Conservation (phyloP, 1,140 invertebrate genomes). For the Polypedilum vanderplanki region DNA sequence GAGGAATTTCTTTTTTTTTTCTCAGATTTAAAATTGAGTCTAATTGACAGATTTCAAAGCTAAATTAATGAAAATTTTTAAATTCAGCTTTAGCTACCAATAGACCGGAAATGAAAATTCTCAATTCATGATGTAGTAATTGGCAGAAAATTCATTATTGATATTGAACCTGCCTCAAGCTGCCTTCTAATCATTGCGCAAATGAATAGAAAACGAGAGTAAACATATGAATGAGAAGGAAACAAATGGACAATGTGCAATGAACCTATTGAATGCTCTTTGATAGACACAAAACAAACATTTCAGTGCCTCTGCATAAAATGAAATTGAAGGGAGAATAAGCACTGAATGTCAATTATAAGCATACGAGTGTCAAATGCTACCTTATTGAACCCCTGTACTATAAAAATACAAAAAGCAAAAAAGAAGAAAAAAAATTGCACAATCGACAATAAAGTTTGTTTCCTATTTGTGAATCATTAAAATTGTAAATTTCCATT, state of each 20-base stretch:
- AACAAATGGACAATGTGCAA: background rate
- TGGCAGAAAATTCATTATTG: background rate
- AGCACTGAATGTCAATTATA: background rate
- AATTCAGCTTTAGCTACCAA: background rate
- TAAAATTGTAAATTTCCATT: background rate
- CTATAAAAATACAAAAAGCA: background rate
- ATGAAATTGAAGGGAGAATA: background rate
- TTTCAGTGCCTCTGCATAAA: background rate
- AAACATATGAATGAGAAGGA: background rate
- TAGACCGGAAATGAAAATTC: background rate
- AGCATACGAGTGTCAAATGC: background rate
- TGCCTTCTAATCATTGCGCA: background rate
- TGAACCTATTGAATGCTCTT: background rate
- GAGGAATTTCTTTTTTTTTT: background rate
- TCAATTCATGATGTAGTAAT: conserved; percentile 3
- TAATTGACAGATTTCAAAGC: conserved; percentile 20
- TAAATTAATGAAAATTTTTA: conserved; percentile 16
- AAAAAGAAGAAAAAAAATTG: conserved; percentile 19
- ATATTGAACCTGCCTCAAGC: conserved; percentile 25
- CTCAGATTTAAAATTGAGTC: background rate
- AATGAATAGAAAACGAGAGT: background rate
- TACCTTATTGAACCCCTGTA: conserved; percentile 18
- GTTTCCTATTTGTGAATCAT: conserved; percentile 7
- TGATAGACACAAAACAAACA: background rate
- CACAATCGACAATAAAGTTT: too few relatives aligned